phyloP scores from a whole-genome alignment of 2,888 invertebrate species.

The Oscheius sp. region DNA sequence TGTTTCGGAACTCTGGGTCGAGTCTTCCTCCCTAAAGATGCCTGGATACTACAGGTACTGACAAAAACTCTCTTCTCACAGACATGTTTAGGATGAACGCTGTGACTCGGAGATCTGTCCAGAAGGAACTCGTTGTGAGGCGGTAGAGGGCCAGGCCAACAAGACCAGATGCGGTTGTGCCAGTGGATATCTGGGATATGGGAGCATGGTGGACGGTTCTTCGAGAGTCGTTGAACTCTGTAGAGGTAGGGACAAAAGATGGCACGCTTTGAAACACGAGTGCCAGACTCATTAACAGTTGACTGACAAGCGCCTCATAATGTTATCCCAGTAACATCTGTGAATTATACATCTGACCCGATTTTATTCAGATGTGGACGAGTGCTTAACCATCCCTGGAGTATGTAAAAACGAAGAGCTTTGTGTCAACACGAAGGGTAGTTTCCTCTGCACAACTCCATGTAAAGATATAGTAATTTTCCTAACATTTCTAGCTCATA shows the following conservation, averaged over 20 bases:
- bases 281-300: too few species aligned
- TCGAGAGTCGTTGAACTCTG: constrained; percentile 18
- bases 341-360: too few species aligned
- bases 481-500: not conserved
- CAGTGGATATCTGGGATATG: constrained; percentile 27
- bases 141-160: constrained; percentile 17
- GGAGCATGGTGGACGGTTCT: not conserved
- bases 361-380: constrained; percentile 24
- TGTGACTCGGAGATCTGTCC: constrained; percentile 27
- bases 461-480: constrained; percentile 23
- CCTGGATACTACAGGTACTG: constrained; percentile 24
- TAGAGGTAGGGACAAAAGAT: constrained; percentile 9
- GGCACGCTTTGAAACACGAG: not conserved
- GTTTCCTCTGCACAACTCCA: constrained; percentile 21
- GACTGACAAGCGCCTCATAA: too few species aligned
- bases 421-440: constrained; percentile 23
- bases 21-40: constrained; percentile 1
- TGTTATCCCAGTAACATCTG: too few species aligned
- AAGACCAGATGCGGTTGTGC: constrained; percentile 27
- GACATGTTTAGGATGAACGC: constrained; percentile 16
- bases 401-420: constrained; percentile 9
- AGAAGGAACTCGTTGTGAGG: constrained; percentile 10
- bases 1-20: constrained; percentile 19
- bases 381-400: not conserved
- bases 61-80: not conserved